A percentile compares a stretch with the other conserved stretches of the same genome.
These are phyloP conservation scores for Sarcophaga bullata DNA, from an alignment of 1,140 invertebrate species.

Conservation along the genomic window DNA sequence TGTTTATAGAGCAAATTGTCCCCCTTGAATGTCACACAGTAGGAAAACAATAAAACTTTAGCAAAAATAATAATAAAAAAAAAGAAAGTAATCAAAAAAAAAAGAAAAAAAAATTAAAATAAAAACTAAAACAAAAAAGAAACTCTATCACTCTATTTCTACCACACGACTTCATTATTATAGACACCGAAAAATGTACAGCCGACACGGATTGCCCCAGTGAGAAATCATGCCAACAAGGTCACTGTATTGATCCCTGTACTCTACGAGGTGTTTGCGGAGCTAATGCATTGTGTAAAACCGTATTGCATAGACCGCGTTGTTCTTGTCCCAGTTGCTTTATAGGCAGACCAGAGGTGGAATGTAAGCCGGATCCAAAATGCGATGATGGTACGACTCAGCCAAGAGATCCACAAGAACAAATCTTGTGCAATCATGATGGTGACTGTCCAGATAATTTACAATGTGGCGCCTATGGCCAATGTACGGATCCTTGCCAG, in stretches of 20 bases:
- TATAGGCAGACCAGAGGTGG: slow-evolving; percentile 79
- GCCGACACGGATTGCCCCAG: slow-evolving; percentile 89
- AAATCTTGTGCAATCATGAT: slow-evolving; percentile 72
- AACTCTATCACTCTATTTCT: slow-evolving; percentile 23
- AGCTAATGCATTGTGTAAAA: slow-evolving; percentile 85
- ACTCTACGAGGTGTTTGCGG: slow-evolving; percentile 87
- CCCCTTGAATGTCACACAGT: slow-evolving; percentile 17
- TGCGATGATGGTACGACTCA: slow-evolving; percentile 71
- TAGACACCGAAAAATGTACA: slow-evolving; percentile 87
- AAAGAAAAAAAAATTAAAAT: no score
- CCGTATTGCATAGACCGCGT: slow-evolving; percentile 82
- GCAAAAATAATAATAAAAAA: no score
- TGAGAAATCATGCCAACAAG: slow-evolving; percentile 89
- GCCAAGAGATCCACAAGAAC: slow-evolving; percentile 66
- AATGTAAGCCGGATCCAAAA: slow-evolving; percentile 80
- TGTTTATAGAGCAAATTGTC: background rate
- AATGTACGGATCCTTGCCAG: slow-evolving; percentile 83
- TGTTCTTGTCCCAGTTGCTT: slow-evolving; percentile 90
- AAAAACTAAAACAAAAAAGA: slow-evolving; percentile 31
- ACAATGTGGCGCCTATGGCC: slow-evolving; percentile 76
- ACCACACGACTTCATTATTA: slow-evolving; percentile 43
- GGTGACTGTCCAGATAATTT: slow-evolving; percentile 80
- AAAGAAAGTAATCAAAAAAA: background rate
- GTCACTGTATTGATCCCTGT: slow-evolving; percentile 89
- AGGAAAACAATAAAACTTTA: background rate